Conservation (phyloP, 1,140 invertebrate species). For the Bradynema listronoti region DNA sequence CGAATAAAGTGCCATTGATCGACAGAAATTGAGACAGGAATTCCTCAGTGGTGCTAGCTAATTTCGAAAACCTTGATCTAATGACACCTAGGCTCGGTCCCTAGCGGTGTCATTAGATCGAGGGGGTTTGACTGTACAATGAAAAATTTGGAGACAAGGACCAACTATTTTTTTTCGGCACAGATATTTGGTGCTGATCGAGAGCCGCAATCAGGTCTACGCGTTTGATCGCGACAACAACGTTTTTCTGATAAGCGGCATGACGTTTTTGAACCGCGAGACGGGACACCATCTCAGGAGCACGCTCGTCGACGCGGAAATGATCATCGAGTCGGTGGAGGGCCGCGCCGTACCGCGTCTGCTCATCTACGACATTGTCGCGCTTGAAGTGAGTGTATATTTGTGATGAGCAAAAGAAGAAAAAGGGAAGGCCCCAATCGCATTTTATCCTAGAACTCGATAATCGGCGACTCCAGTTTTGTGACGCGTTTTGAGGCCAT, state of each 20-base stretch:
- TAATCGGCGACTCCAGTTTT: constrained; percentile 63
- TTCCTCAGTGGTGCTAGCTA: no score
- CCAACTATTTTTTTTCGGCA: constrained; percentile 33
- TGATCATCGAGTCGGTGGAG: constrained; percentile 81
- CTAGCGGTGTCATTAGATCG: no score
- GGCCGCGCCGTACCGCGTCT: constrained; percentile 70
- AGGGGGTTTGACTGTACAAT: no score
- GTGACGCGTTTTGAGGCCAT: constrained; percentile 73
- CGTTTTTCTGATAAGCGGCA: constrained; percentile 75
- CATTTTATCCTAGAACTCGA: not conserved
- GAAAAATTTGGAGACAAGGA: no score
- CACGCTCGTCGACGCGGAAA: constrained; percentile 86
- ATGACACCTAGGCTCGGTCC: no score
- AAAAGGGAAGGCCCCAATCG: not conserved
- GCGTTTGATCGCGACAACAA: constrained; percentile 91
- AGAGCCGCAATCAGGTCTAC: constrained; percentile 74
- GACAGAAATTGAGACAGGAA: no score
- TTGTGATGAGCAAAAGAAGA: not conserved
- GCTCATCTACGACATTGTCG: constrained; percentile 89
- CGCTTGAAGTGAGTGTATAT: constrained; percentile 65
- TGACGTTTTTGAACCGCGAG: constrained; percentile 73
- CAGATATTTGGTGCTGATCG: constrained; percentile 93
- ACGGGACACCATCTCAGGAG: constrained; percentile 62
- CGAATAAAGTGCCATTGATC: no score
- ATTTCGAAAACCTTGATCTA: no score